A percentile compares a stretch with the other conserved stretches of the same genome.
phyloP scores from a whole-genome alignment of 2,888 invertebrate species.

The Palloptera scutellata region DNA sequence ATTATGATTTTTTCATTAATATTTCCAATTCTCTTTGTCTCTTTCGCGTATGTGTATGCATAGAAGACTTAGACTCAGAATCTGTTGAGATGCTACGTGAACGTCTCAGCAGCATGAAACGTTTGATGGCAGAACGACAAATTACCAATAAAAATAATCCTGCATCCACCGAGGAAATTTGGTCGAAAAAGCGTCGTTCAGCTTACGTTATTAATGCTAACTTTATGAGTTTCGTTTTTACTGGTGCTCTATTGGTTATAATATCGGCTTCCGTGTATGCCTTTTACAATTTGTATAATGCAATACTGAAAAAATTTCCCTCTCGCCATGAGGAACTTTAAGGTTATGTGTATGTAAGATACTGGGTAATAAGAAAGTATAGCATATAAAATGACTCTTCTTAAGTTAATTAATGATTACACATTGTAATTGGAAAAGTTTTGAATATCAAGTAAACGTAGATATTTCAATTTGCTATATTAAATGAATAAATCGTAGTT shows the following conservation, averaged over 20 bases:
- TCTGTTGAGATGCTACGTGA: constrained; percentile 84
- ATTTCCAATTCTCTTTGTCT: constrained; percentile 13
- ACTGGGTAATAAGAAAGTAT: no score
- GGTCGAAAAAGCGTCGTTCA: constrained; percentile 60
- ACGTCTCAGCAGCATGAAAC: constrained; percentile 80
- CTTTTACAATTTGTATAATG: constrained; percentile 82
- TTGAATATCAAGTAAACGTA: no score
- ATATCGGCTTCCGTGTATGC: constrained; percentile 84
- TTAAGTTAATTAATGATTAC: no score
- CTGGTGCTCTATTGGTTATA: constrained; percentile 79
- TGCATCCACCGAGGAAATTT: constrained; percentile 61
- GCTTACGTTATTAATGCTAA: constrained; percentile 78
- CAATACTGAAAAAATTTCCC: constrained; percentile 84
- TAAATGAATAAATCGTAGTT: no score
- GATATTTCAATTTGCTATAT: no score
- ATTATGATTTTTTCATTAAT: neutral
- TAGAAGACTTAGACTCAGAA: constrained; percentile 67
- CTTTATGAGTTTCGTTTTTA: constrained; percentile 84
- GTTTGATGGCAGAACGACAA: constrained; percentile 77
- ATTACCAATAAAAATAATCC: constrained; percentile 64
- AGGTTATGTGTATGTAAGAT: neutral
- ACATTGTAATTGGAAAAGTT: no score
- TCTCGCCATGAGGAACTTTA: constrained; percentile 82
- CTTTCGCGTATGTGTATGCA: constrained; percentile 15
- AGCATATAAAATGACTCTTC: no score